Evolutionary conservation across 2,797 vertebrate species (phyloP), one percentile per base, ranked within the genome.

Genomic region (Tangara arthus): DNA sequence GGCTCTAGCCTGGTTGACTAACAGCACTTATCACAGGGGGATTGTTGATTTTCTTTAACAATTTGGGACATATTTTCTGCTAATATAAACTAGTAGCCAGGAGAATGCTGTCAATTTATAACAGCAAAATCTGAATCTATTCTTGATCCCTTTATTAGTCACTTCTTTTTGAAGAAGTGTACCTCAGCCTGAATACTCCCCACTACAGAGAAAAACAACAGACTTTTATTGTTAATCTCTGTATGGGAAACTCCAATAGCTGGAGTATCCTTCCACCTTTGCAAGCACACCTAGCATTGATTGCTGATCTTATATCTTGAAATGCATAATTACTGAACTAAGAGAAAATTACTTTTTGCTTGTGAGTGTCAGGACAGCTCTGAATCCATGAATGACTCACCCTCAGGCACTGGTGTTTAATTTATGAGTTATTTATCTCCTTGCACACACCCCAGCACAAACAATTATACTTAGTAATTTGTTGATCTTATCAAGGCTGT

Each of bases 381-480:
- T 32, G 89, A 94, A 89, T 92, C 83, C 80, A 56, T 72, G 89
- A 95, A 90, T 95, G 93, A 95, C 94, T 96, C 71, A 85, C 86
- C 95, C 95, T 89, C 63, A 92, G 94, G 92, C 68, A 56, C 57
- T 41, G 78, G 91, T 92, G 60, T 97, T 97, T 97, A 96, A 97
- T 97, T 97, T 95, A 96, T 94, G 95, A 96, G 96, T 89, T 96
- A 94, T 97, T 97, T 98, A 97, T 97, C 97, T 97, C 82, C 81
- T 96, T 78, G 84, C 93, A 91, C 94, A 96, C 94, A 96, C 97
- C 93, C 82, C 91, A 91, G 93, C 93, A 94, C 94, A 97, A 97
- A 97, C 95, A 97, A 97, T 98, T 97, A 98, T 96, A 96, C 69
- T 96, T 96, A 90, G 95, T 96, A 97, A 97, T 96, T 96, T 96